Percentiles rank a stretch among this genome's conserved stretches.
phyloP scores from a whole-genome alignment of 2,888 invertebrate genomes.

The Bimastos eiseni region DNA sequence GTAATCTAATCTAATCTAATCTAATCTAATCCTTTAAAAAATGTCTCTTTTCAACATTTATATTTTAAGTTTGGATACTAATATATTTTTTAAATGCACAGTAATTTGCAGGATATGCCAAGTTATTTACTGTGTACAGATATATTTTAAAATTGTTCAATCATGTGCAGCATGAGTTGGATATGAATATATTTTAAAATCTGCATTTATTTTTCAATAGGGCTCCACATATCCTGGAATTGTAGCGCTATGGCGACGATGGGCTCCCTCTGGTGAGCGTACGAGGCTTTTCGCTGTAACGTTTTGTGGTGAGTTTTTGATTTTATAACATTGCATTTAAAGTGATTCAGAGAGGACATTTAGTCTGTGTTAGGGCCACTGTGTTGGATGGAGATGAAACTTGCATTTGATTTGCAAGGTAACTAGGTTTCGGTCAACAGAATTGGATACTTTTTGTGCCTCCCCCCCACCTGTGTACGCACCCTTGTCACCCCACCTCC shows the following conservation, averaged over 20 bases:
- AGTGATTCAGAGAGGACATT: no score
- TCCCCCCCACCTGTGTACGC: no score
- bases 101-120: not conserved
- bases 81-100: no score
- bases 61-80: no score
- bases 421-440: not conserved
- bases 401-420: not conserved
- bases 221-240: slow-evolving; percentile 25
- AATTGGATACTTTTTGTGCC: no score
- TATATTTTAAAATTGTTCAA: not conserved
- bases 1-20: no score
- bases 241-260: not conserved
- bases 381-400: no score
- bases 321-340: no score
- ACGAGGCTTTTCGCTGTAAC: slow-evolving; percentile 15
- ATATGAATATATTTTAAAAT: not conserved
- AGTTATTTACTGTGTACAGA: not conserved
- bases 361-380: no score
- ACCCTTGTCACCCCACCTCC: no score
- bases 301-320: slow-evolving; percentile 13
- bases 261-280: slow-evolving; percentile 16
- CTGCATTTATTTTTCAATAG: not conserved
- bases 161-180: not conserved
- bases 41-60: no score
- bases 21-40: no score